These are phyloP conservation scores for Chionoecetes opilio DNA, from an alignment of 1,140 invertebrate genomes.

Conservation along the genomic window DNA sequence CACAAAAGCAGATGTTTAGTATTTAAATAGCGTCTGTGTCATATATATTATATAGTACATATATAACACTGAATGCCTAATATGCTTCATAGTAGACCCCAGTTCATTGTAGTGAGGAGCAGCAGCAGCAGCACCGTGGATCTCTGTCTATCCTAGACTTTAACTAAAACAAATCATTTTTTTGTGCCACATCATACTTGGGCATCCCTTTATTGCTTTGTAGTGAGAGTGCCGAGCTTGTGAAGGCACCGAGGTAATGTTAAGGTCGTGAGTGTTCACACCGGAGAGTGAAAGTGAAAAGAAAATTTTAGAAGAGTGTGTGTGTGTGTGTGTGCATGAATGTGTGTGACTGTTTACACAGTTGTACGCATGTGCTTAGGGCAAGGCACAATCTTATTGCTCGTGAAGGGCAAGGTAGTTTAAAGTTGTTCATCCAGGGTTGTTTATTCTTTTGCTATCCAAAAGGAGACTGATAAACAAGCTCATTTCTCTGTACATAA, in stretches of 20 bases:
- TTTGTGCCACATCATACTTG: not conserved
- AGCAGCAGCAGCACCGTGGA: slow-evolving; percentile 14
- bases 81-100: slow-evolving; percentile 9
- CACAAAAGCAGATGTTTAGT: slow-evolving; percentile 8
- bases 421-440: not conserved
- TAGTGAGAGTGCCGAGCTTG: not conserved
- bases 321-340: not conserved
- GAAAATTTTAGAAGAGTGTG: not conserved
- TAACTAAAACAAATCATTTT: not conserved
- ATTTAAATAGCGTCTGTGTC: slow-evolving; percentile 30
- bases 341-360: not conserved
- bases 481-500: not conserved
- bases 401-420: not conserved
- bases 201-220: not conserved
- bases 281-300: not conserved
- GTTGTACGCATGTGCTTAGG: not conserved
- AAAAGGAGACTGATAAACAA: not conserved
- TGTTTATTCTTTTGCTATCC: not conserved
- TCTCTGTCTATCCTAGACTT: slow-evolving; percentile 6
- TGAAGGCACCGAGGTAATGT: not conserved
- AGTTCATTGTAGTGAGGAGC: not conserved
- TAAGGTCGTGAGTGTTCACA: not conserved
- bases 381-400: slow-evolving; percentile 13
- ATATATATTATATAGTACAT: slow-evolving; percentile 8
- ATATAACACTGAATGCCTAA: slow-evolving; percentile 9